phyloP scores from a whole-genome alignment of 2,113 vertebrate genomes.

The Alectura lathami region DNA sequence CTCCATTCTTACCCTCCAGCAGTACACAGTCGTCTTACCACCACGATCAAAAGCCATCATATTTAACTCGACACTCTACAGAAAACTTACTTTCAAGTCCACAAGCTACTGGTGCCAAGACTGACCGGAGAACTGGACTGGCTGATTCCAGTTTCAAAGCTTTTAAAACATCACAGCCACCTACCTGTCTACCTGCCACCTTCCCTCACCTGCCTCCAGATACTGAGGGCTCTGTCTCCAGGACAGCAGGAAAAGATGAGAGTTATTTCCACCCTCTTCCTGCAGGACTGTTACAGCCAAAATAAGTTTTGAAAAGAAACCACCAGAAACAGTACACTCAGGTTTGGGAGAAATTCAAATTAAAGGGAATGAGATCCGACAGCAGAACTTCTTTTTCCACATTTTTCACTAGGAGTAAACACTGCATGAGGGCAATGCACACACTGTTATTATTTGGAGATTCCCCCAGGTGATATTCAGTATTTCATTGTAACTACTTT shows the following conservation, averaged over 20 bases:
- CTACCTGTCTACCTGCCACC: not conserved
- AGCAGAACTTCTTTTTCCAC: not conserved
- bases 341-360: not conserved
- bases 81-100: not conserved
- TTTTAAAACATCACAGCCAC: not conserved
- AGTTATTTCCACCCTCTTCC: not conserved
- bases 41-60: not conserved
- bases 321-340: not conserved
- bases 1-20: not conserved
- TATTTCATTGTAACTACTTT: not conserved
- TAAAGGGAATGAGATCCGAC: not conserved
- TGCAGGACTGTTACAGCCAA: not conserved
- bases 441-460: not conserved
- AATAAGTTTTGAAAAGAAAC: not conserved
- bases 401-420: not conserved
- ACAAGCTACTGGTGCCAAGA: not conserved
- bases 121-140: not conserved
- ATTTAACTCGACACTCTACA: not conserved
- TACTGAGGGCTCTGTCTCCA: not conserved
- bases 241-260: not conserved
- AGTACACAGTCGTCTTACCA: not conserved
- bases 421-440: not conserved
- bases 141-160: not conserved
- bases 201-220: not conserved
- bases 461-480: not conserved